phyloP scores from a whole-genome alignment of 2,113 vertebrate genomes.

The Isichthys henryi region DNA sequence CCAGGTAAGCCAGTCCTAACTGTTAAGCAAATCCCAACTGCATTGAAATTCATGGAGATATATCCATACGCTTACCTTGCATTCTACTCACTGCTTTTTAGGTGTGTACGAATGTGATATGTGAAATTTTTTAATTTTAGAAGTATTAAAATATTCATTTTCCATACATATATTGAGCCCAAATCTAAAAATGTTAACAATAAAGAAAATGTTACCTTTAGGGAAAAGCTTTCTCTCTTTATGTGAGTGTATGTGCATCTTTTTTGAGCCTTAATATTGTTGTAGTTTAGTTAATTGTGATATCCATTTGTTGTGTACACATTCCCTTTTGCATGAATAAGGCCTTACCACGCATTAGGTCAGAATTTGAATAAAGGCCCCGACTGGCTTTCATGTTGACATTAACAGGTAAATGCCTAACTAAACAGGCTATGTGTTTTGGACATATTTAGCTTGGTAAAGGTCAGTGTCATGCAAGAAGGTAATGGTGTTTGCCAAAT shows the following conservation, averaged over 20 bases:
- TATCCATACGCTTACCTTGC: background rate
- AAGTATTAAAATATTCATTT: background rate
- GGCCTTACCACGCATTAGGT: background rate
- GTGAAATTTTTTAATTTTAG: background rate
- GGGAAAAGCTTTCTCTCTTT: background rate
- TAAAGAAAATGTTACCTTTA: background rate
- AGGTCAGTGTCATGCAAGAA: slow-evolving; percentile 19
- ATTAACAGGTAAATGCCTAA: background rate
- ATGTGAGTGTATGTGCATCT: background rate
- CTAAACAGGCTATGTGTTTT: background rate
- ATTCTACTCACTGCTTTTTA: background rate
- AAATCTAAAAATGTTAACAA: background rate
- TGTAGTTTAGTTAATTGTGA: background rate
- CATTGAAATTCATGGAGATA: background rate
- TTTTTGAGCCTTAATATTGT: background rate
- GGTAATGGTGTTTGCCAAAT: background rate
- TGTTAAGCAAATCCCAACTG: background rate
- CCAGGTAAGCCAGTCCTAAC: slow-evolving; percentile 67
- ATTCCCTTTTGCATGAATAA: background rate
- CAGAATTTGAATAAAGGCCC: background rate
- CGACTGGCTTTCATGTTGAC: background rate
- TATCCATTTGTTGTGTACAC: background rate
- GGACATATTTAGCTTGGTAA: background rate
- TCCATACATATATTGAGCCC: background rate
- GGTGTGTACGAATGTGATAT: background rate